Base-by-base conservation (phyloP, 2,797 vertebrate species). In the Macrochelys suwanniensis region DNA sequence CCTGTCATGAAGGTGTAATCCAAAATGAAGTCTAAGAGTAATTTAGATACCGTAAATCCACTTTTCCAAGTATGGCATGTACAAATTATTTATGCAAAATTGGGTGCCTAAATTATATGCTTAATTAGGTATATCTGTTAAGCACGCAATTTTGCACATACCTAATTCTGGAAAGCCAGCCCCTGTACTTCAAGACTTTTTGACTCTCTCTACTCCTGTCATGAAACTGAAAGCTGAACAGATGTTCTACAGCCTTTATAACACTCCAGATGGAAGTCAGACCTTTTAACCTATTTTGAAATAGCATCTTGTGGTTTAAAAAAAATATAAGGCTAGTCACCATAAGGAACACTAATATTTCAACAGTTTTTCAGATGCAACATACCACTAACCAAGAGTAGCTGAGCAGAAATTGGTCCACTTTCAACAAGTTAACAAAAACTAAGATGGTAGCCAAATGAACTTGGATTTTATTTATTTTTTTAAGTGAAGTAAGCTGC, bases 391-490 rank as follows among this genome's bases (percentile, higher is more conserved):
- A 68, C 17, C 16, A 37, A 68, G 19, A 71, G 65, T 21, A 71
- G n/a, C 37, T 25, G 37, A 42, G 37, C 37, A 71, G 19, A 23
- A 42, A 25, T 23, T 23, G 17, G 37, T 71, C 37, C 37, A 42
- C 16, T 8, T 68, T 68, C 68, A 71, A 71, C 19, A 42, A 71
- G 19, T 11, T 11, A 33, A n/a, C 11, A 87, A 89, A 93, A 94
- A 85, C 37, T 10, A 81, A 57, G 53, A 57, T 13, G 42, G 65
- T 12, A 94, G 85, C n/a, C 53, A 89, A 47, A 49, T 10, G 74
- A 0, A 13, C 0, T 0, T 7, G 31, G 23, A 51, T 21, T 50
- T 47, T 47, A 42, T 47, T 47, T 47, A 6, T 28, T n/a, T 74
- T 57, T 56, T 42, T 49, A 84, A 89, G 71, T 5, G 80, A 0